A percentile compares a stretch with the other conserved stretches of the same genome.
Evolutionary conservation across 2,113 vertebrate species (phyloP).

Genomic region (Sphaerodactylus townsendi): DNA sequence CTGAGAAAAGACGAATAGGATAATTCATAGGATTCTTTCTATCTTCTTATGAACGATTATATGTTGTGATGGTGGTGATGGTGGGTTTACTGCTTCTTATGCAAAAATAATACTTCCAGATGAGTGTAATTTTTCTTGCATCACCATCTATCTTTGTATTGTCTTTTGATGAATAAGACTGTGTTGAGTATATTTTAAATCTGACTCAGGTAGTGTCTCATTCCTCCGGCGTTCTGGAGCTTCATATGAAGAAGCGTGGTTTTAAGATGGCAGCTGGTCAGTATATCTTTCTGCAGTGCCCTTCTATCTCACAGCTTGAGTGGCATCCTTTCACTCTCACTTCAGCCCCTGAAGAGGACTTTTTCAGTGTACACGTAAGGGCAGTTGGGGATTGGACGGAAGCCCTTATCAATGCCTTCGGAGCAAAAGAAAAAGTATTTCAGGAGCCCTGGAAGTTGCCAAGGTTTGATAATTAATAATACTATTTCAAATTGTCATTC

Average conservation of each 20-base stretch:
- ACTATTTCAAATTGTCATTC: not conserved
- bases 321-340: conserved; percentile 86
- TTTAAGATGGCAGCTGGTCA: conserved; percentile 82
- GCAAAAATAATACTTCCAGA: too few relatives aligned
- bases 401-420: conserved; percentile 70
- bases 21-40: too few relatives aligned
- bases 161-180: not conserved
- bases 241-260: conserved; percentile 76
- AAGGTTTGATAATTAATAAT: conserved; percentile 66
- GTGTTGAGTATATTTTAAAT: conserved; percentile 15
- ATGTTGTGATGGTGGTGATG: too few relatives aligned
- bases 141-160: not conserved
- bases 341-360: conserved; percentile 80
- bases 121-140: not conserved
- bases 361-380: conserved; percentile 79
- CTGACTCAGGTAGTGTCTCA: conserved; percentile 74
- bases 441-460: conserved; percentile 68
- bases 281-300: conserved; percentile 79
- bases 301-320: conserved; percentile 72
- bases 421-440: conserved; percentile 50
- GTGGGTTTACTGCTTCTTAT: too few relatives aligned
- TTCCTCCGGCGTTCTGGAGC: conserved; percentile 78
- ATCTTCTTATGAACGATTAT: too few relatives aligned
- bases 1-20: too few relatives aligned
- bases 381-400: conserved; percentile 76